These are phyloP conservation scores for Spialia ferax DNA, from an alignment of 2,888 invertebrate genomes.

Conservation along the genomic window DNA sequence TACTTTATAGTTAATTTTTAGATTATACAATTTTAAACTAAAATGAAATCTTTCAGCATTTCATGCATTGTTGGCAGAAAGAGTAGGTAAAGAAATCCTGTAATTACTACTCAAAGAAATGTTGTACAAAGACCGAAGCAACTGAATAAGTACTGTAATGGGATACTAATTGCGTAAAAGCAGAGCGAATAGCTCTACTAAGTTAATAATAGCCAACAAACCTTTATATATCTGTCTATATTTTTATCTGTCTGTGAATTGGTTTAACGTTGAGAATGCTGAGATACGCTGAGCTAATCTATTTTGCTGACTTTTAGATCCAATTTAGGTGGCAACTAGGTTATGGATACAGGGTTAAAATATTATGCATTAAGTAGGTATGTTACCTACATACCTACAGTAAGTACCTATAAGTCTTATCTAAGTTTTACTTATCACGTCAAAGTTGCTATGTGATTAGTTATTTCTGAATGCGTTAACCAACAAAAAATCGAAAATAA, in stretches of 20 bases:
- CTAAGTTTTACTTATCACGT: no score
- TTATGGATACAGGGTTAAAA: no score
- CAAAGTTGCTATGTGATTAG: no score
- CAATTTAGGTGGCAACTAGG: not conserved
- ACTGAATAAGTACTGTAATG: constrained; percentile 29
- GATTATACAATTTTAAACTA: not conserved
- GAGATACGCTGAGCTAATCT: not conserved
- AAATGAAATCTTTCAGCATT: not conserved
- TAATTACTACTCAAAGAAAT: not conserved
- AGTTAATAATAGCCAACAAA: constrained; percentile 26
- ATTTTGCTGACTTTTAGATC: not conserved
- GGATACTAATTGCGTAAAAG: constrained; percentile 35
- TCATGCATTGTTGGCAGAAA: not conserved
- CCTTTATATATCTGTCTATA: constrained; percentile 2
- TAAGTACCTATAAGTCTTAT: no score
- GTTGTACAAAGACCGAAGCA: constrained; percentile 19
- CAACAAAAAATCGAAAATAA: no score
- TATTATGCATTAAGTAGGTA: no score
- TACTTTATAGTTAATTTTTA: not conserved
- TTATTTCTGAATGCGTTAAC: no score
- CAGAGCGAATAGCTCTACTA: constrained; percentile 18
- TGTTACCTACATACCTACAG: no score
- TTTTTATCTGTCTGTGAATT: constrained; percentile 1
- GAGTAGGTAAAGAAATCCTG: not conserved
- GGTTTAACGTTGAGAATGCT: not conserved